Conservation (phyloP, 2,888 invertebrate genomes). For the Caenorhabditis zanzibari region DNA sequence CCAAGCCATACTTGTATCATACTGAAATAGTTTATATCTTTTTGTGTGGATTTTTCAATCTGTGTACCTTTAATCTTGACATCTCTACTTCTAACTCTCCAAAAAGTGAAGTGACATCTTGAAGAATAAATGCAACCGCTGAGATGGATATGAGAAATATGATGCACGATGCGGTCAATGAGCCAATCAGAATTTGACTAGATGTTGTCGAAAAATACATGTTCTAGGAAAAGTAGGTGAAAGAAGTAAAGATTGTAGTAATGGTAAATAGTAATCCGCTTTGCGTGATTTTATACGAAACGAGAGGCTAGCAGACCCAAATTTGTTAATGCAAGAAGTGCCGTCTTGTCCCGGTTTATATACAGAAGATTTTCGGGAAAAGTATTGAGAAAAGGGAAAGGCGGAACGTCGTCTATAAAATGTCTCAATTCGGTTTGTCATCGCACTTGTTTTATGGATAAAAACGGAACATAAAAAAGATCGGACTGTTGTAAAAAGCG, state of each 20-base stretch:
- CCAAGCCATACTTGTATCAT: constrained; percentile 45
- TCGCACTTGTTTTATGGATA: constrained; percentile 46
- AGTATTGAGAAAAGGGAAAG: constrained; percentile 37
- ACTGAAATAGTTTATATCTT: constrained; percentile 12
- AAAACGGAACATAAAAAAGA: constrained; percentile 41
- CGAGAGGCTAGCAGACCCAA: constrained; percentile 31
- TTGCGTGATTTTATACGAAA: constrained; percentile 16
- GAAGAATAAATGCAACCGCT: constrained; percentile 32
- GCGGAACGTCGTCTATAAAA: constrained; percentile 48
- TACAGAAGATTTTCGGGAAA: constrained; percentile 16
- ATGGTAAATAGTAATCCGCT: constrained; percentile 24
- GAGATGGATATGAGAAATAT: constrained; percentile 43
- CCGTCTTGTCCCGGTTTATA: constrained; percentile 35
- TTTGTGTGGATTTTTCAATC: not conserved
- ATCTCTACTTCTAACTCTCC: constrained; percentile 51
- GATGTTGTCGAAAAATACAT: not conserved
- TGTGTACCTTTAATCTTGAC: constrained; percentile 41
- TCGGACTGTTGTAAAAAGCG: constrained; percentile 45
- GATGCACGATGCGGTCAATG: constrained; percentile 45
- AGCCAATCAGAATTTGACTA: constrained; percentile 43
- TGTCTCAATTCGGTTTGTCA: constrained; percentile 59
- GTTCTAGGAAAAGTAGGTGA: constrained; percentile 9
- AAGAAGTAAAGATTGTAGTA: constrained; percentile 9
- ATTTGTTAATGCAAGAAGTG: constrained; percentile 51
- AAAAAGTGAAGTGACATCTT: constrained; percentile 53